phyloP scores from a whole-genome alignment of 1,140 invertebrate genomes.

The Zaprionus kolodkinae region DNA sequence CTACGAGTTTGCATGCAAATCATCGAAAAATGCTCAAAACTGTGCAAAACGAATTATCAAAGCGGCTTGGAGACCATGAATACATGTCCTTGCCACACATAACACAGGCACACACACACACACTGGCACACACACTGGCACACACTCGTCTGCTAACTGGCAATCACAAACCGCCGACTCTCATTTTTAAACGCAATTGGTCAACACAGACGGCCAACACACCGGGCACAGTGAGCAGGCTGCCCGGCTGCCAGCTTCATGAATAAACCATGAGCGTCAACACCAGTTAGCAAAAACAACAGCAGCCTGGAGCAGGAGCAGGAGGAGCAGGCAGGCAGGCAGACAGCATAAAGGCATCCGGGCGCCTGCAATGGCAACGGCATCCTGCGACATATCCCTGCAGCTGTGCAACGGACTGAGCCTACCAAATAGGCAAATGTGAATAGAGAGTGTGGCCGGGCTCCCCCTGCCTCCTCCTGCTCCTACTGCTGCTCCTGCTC shows the following conservation, averaged over 20 bases:
- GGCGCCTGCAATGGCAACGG: not conserved
- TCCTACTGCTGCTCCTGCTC: not conserved
- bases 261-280: conserved; percentile 66
- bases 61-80: conserved; percentile 45
- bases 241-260: conserved; percentile 57
- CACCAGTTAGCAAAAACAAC: conserved; percentile 64
- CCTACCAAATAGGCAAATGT: conserved; percentile 11
- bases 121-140: not conserved
- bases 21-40: conserved; percentile 45
- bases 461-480: too few species aligned
- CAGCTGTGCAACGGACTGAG: conserved; percentile 3
- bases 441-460: not conserved
- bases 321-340: not conserved
- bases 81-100: conserved; percentile 16
- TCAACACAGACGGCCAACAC: conserved; percentile 39
- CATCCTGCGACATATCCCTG: conserved; percentile 12
- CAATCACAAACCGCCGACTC: conserved; percentile 62
- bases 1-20: conserved; percentile 41
- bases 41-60: conserved; percentile 60
- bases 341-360: too few species aligned
- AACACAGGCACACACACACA: not conserved
- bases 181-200: conserved; percentile 62
- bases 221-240: not conserved
- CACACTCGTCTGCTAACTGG: conserved; percentile 47
- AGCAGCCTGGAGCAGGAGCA: conserved; percentile 23